phyloP scores from a whole-genome alignment of 2,888 invertebrate species.

The Anorthoa munda region DNA sequence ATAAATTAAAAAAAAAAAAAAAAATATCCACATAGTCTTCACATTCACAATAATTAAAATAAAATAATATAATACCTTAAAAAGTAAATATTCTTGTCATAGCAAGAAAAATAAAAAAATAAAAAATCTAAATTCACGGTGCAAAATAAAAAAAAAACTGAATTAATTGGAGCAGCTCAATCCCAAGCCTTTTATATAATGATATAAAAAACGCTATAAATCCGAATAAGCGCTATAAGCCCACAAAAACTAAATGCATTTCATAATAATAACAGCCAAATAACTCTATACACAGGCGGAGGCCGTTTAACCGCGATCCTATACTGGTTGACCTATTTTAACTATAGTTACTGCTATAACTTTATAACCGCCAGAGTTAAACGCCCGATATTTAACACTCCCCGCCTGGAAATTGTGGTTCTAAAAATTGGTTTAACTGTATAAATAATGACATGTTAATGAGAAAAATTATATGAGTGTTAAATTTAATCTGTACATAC shows the following conservation, averaged over 20 bases:
- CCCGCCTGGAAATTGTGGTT: conserved; percentile 34
- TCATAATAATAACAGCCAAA: conserved; percentile 21
- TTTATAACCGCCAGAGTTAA: conserved; percentile 41
- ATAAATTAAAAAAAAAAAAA: too few species aligned
- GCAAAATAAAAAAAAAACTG: too few species aligned
- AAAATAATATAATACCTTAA: too few species aligned
- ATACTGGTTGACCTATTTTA: conserved; percentile 56
- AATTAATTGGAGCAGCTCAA: too few species aligned
- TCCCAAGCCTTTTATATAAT: too few species aligned
- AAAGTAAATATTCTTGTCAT: too few species aligned
- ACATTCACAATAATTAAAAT: too few species aligned
- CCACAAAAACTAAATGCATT: not conserved
- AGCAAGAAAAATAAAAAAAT: too few species aligned
- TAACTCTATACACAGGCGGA: conserved; percentile 30
- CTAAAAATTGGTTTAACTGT: conserved; percentile 38
- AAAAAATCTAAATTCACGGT: too few species aligned
- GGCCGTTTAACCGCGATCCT: conserved; percentile 37
- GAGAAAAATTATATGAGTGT: conserved; percentile 14
- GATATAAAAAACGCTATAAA: too few species aligned
- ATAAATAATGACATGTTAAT: conserved; percentile 27
- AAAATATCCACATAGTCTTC: too few species aligned
- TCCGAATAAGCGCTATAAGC: too few species aligned
- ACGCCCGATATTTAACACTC: conserved; percentile 47
- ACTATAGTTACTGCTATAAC: conserved; percentile 38
- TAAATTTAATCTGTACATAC: conserved; percentile 11